Conservation (phyloP, 1,140 invertebrate species). For the Hypsibius dujardini region DNA sequence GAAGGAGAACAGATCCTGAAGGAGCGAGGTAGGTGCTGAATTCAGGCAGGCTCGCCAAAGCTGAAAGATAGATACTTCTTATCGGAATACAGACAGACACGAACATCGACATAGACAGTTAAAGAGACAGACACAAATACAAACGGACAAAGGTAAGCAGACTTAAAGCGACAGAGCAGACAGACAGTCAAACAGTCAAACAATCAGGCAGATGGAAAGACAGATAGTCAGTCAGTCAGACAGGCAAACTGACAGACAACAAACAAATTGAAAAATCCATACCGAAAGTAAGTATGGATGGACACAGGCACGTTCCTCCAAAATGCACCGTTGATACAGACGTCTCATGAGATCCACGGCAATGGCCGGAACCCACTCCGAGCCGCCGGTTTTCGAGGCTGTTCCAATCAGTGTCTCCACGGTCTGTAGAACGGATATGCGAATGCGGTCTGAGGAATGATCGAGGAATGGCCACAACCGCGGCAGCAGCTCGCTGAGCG, state of each 20-base stretch:
- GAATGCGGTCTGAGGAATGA: constrained; percentile 69
- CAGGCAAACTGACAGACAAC: too few species aligned
- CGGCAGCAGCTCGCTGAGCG: constrained; percentile 47
- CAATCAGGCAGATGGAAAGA: too few species aligned
- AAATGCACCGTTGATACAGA: constrained; percentile 65
- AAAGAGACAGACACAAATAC: too few species aligned
- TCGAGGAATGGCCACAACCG: constrained; percentile 78
- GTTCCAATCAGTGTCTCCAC: constrained; percentile 50
- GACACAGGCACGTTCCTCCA: constrained; percentile 61
- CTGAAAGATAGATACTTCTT: too few species aligned
- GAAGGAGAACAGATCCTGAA: constrained; percentile 62
- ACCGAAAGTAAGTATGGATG: constrained; percentile 49
- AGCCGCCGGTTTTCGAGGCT: constrained; percentile 19
- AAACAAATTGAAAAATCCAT: constrained; percentile 23
- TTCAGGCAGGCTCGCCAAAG: constrained; percentile 62
- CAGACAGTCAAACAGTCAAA: constrained; percentile 21
- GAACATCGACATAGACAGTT: too few species aligned
- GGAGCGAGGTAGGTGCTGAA: constrained; percentile 47
- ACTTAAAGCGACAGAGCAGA: constrained; percentile 21
- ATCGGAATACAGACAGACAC: too few species aligned
- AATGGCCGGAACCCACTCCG: constrained; percentile 43
- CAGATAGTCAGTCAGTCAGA: too few species aligned
- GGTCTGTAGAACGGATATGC: constrained; percentile 67
- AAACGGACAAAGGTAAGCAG: not conserved
- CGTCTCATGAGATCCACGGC: constrained; percentile 68